Evolutionary conservation across 2,888 invertebrate species (phyloP).

Genomic region (Polydrusus cervinus): DNA sequence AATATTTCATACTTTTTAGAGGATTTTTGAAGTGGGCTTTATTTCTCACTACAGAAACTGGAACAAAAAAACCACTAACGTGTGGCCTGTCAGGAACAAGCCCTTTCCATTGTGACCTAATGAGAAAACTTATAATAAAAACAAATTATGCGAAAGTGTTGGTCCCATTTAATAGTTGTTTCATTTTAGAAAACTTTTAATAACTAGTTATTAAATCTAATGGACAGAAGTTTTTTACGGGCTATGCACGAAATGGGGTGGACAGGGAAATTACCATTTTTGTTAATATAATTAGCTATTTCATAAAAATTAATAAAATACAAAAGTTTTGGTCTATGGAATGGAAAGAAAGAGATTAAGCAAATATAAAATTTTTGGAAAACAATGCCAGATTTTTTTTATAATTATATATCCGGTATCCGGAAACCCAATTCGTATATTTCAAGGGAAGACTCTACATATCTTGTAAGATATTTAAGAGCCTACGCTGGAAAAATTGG

Average conservation of each 20-base stretch:
- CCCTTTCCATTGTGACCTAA: conserved; percentile 49
- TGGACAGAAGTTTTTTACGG: conserved; percentile 43
- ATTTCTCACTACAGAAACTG: background rate
- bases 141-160: conserved; percentile 49
- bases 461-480: no score
- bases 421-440: no score
- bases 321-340: no score
- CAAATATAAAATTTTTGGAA: no score
- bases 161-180: conserved; percentile 50
- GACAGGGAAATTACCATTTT: conserved; percentile 44
- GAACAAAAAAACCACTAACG: conserved; percentile 33
- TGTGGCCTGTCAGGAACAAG: conserved; percentile 34
- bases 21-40: no score
- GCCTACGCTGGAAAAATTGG: no score
- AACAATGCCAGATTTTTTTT: no score
- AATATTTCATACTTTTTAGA: no score
- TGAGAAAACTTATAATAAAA: conserved; percentile 49
- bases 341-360: no score
- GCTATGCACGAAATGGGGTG: conserved; percentile 32
- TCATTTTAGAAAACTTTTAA: conserved; percentile 51
- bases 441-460: no score
- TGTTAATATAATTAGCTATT: conserved; percentile 19
- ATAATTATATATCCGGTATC: no score
- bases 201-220: conserved; percentile 50
- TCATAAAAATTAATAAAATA: background rate